Evolutionary conservation across 1,140 invertebrate species (phyloP).

Genomic region (Drosophila sucinea): DNA sequence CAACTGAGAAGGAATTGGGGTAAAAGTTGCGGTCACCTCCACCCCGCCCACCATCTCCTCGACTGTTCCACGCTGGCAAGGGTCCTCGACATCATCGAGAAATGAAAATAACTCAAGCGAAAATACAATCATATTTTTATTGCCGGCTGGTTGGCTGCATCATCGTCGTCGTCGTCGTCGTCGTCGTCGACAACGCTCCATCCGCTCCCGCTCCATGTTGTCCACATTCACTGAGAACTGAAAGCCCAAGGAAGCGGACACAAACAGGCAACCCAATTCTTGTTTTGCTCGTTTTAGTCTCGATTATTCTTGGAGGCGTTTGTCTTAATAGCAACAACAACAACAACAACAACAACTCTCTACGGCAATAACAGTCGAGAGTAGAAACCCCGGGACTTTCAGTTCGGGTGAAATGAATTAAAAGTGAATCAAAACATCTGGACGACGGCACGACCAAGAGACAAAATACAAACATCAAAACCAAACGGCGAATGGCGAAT

Average conservation of each 20-base stretch:
- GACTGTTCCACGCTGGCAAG: conserved; percentile 14
- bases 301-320: conserved; percentile 79
- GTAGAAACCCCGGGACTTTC: conserved; percentile 40
- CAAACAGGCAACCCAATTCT: conserved; percentile 51
- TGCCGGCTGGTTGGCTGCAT: conserved; percentile 78
- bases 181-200: conserved; percentile 22
- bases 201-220: background rate
- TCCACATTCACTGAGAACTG: conserved; percentile 1
- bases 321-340: conserved; percentile 77
- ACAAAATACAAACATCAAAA: conserved; percentile 54
- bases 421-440: conserved; percentile 81
- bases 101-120: conserved; percentile 81
- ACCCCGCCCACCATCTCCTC: background rate
- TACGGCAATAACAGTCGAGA: conserved; percentile 61
- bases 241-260: conserved; percentile 48
- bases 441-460: conserved; percentile 61
- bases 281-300: conserved; percentile 73
- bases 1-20: conserved; percentile 35
- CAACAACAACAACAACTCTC: conserved; percentile 37
- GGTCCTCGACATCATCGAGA: conserved; percentile 78
- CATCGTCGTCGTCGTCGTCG: conserved; percentile 12
- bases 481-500: background rate
- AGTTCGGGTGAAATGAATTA: conserved; percentile 72
- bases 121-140: conserved; percentile 82
- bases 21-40: conserved; percentile 52